phyloP scores from a whole-genome alignment of 2,113 vertebrate species.

The Heteronetta atricapilla region DNA sequence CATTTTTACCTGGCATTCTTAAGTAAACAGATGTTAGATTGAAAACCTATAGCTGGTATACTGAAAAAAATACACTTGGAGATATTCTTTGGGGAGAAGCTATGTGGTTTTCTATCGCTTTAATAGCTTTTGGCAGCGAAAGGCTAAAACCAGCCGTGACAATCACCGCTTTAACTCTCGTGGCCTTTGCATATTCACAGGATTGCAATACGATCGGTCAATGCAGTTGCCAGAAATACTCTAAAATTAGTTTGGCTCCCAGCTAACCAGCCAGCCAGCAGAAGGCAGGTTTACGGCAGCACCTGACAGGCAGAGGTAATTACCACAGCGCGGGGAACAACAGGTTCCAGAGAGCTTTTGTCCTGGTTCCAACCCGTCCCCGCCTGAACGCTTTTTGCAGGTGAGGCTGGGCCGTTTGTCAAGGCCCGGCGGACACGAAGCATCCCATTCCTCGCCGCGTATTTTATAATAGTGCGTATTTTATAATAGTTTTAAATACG shows the following conservation, averaged over 20 bases:
- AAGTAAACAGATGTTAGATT: background rate
- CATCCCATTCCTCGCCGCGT: background rate
- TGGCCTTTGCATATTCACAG: slow-evolving; percentile 43
- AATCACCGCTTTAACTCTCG: slow-evolving; percentile 42
- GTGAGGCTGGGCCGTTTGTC: background rate
- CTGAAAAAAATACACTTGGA: background rate
- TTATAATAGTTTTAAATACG: background rate
- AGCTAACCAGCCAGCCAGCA: slow-evolving; percentile 31
- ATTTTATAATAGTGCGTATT: too few relatives aligned
- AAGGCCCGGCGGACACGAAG: background rate
- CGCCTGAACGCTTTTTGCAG: background rate
- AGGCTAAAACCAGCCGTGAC: slow-evolving; percentile 1
- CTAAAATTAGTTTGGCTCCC: slow-evolving; percentile 57
- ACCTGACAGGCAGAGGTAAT: slow-evolving; percentile 51
- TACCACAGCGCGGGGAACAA: slow-evolving; percentile 50
- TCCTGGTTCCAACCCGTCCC: background rate
- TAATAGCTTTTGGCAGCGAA: background rate
- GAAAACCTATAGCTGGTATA: background rate
- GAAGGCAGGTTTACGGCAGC: slow-evolving; percentile 43
- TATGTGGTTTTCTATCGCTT: background rate
- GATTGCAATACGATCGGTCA: slow-evolving; percentile 39
- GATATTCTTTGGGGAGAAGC: background rate
- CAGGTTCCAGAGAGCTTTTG: slow-evolving; percentile 33
- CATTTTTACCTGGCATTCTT: background rate
- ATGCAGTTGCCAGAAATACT: background rate